Base-by-base conservation (phyloP, 2,888 invertebrate genomes). In the Euplagia quadripunctaria region DNA sequence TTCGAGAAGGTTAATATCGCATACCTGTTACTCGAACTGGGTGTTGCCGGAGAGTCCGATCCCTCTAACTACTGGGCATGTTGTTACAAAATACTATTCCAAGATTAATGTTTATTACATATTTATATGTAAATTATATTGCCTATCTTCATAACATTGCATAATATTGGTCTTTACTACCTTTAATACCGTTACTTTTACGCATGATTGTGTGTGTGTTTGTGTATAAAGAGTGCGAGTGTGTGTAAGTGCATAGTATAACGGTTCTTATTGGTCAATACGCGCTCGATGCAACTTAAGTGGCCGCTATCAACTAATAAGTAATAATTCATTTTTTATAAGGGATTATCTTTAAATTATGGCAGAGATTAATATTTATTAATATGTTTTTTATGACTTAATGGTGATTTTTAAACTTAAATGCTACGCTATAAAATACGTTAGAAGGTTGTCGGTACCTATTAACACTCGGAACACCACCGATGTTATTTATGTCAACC, bases 241-340 rank as follows among this genome's bases (percentile, higher is more conserved):
- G 72, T 65, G 70, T 72, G 72, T 71, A 68, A 72, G 70, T 81
- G 78, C 75, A 72, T 76, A 55, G 43, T 73, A 16, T 84, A 84
- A 85, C 85, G 80, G 83, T 82, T 82, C 68, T 80, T 83, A 84
- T 83, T 84, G 77, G 79, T 78, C 68, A 79, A 81, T 81, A 78
- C 81, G 76, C 76, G 71, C 73, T 73, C 72, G 74, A 70, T 85
- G 85, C 86, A 82, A 82, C 81, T 88, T 88, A 88, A 89, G 88
- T 81, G 65, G 80, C 77, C 75, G 82, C 31, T 31, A 2, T 68
- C 17, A 7, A 31, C 61, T 61, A 58, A 14, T 31, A 14, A 14
- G 61, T 31, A 20, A 58, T 49, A 66, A 49, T 49, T 49, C 16
- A 49, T 51, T 16, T 41, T 51, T 51, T 49, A 14, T 51, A 41